Evolutionary conservation across 1,140 invertebrate species (phyloP).

Genomic region (Euwallacea fornicatus): DNA sequence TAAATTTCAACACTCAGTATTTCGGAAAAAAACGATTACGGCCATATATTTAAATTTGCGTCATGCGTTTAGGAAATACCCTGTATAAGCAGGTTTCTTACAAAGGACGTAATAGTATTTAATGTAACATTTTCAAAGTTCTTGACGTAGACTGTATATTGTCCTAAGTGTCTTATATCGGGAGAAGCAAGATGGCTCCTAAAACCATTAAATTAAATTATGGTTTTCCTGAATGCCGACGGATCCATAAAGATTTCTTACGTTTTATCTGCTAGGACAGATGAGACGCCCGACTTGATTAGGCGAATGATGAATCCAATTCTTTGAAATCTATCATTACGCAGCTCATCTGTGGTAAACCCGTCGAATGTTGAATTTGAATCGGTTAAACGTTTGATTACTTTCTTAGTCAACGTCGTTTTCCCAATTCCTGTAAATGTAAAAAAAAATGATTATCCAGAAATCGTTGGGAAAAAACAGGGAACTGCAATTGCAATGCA

Average conservation of each 20-base stretch:
- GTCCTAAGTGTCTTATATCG: constrained; percentile 56
- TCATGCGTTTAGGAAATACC: no score
- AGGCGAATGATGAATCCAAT: constrained; percentile 66
- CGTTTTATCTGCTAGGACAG: constrained; percentile 58
- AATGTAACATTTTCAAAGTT: constrained; percentile 62
- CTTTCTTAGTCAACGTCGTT: constrained; percentile 62
- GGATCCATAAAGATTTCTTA: constrained; percentile 42
- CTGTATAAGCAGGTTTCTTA: no score
- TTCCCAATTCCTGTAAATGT: constrained; percentile 60
- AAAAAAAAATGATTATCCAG: constrained; percentile 9
- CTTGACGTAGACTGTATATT: constrained; percentile 61
- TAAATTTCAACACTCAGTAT: no score
- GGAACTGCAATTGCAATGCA: neutral
- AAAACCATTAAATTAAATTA: neutral
- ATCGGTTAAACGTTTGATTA: constrained; percentile 48
- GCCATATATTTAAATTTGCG: no score
- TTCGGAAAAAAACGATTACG: no score
- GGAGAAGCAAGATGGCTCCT: neutral
- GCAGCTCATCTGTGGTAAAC: constrained; percentile 67
- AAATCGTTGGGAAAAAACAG: neutral
- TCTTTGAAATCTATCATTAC: constrained; percentile 53
- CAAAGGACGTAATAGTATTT: constrained; percentile 20
- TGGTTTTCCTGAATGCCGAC: neutral
- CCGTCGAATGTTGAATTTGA: constrained; percentile 55
- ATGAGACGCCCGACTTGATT: constrained; percentile 52